Evolutionary conservation across 2,797 vertebrate species (phyloP), one percentile per base, ranked within the genome.

Genomic region (Crossoptilon crossoptilon): DNA sequence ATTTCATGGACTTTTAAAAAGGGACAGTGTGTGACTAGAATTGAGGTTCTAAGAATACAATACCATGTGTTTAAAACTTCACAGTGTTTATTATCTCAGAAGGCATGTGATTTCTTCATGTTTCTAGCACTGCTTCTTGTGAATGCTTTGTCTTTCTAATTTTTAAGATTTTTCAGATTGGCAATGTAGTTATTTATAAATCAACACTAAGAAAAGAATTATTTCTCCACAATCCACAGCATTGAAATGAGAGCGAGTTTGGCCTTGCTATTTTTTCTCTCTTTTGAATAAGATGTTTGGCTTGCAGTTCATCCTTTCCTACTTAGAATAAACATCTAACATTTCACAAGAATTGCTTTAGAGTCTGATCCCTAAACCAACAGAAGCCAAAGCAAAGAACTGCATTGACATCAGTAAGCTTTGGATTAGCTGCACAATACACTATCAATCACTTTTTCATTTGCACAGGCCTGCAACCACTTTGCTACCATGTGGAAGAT

Each of bases 381-480:
- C 68, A 82, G 79, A 95, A 95, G 48, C 53, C 79, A 82, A 90
- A 91, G 35, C 27, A 91, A 92, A 90, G 31, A 88, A 78, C 68
- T 35, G 4, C 56, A 67, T 76, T 0, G 0, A 87, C 22, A 14
- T 90, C 84, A 46, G 7, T 58, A 91, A 88, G 21, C 7, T 92
- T 84, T 84, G 53, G 9, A 75, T 82, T 67, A 88, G 4, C 33
- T 2, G 1, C 33, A 29, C 10, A 79, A 41, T 64, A 64, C 46
- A 33, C 2, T 75, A 67, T 72, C 39, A 75, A 70, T 64, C 53
- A 80, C n/a, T 53, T 67, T 81, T 74, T 53, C 23, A 76, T 87
- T 81, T 84, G 27, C 14, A 53, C 8, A 76, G 73, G 18, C 14
- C 67, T 73, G 62, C 51, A 92, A 69, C 1, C 31, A 49, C 59